Conservation (phyloP, 2,888 invertebrate species). For the Coremacera marginata region DNA sequence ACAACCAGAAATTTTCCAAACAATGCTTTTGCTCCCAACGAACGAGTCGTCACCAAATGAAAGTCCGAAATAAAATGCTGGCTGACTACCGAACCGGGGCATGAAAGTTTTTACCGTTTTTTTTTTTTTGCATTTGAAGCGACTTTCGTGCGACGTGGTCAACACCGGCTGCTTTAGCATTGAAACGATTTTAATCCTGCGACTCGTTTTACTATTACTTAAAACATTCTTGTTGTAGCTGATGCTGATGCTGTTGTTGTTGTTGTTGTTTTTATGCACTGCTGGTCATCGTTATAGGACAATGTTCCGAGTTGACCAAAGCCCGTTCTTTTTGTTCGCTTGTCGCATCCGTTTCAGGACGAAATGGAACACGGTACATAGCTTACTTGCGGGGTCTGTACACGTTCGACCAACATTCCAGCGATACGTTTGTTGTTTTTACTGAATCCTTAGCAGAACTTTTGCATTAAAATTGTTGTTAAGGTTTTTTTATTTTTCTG, state of each 20-base stretch:
- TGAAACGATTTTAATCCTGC: neutral
- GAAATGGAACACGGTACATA: no score
- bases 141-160: conserved; percentile 3
- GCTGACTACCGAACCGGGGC: neutral
- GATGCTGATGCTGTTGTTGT: neutral
- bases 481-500: neutral
- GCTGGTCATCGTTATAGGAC: neutral
- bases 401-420: no score
- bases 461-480: neutral
- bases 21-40: neutral
- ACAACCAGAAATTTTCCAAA: conserved; percentile 15
- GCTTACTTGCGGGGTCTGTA: no score
- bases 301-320: neutral
- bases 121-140: no score
- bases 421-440: neutral
- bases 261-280: neutral
- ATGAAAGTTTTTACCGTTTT: no score
- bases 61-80: neutral
- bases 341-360: conserved; percentile 12
- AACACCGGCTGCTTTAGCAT: conserved; percentile 10
- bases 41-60: neutral
- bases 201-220: neutral
- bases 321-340: neutral
- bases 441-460: neutral
- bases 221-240: neutral